Evolutionary conservation across 2,113 vertebrate genomes (phyloP).

Genomic region (Otocyon megalotis): DNA sequence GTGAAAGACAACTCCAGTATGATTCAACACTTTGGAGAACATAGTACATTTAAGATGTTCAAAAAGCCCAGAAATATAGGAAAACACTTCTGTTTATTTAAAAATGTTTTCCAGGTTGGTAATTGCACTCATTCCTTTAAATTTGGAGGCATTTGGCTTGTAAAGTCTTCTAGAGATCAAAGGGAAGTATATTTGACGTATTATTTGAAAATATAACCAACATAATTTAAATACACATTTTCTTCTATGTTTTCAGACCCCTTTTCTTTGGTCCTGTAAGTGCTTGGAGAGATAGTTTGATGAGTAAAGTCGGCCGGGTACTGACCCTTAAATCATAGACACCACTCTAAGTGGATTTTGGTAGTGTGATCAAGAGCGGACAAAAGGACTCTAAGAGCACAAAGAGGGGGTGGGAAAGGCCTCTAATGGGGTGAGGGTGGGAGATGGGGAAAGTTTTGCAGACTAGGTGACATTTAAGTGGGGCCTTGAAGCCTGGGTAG

Average conservation of each 20-base stretch:
- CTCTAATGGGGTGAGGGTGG: background rate
- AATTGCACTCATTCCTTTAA: background rate
- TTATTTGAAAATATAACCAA: slow-evolving; percentile 30
- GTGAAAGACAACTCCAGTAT: background rate
- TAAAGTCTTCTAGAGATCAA: slow-evolving; percentile 42
- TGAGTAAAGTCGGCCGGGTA: slow-evolving; percentile 49
- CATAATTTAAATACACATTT: slow-evolving; percentile 45
- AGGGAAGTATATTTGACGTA: slow-evolving; percentile 39
- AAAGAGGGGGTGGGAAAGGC: background rate
- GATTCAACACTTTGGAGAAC: slow-evolving; percentile 29
- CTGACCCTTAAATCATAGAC: background rate
- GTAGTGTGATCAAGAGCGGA: slow-evolving; percentile 30
- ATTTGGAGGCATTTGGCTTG: slow-evolving; percentile 6
- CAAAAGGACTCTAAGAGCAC: background rate
- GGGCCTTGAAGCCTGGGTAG: background rate
- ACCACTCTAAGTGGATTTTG: background rate
- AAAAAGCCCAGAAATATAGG: background rate
- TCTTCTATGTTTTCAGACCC: background rate
- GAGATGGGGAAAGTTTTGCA: slow-evolving; percentile 40
- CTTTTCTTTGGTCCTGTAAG: background rate
- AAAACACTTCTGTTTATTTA: slow-evolving; percentile 26
- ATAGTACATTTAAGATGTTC: background rate
- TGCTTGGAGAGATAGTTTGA: slow-evolving; percentile 43
- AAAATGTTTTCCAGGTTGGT: slow-evolving; percentile 26
- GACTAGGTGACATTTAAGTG: slow-evolving; percentile 16